Evolutionary conservation across 2,113 vertebrate species (phyloP).

Genomic region (Phoxinus phoxinus): DNA sequence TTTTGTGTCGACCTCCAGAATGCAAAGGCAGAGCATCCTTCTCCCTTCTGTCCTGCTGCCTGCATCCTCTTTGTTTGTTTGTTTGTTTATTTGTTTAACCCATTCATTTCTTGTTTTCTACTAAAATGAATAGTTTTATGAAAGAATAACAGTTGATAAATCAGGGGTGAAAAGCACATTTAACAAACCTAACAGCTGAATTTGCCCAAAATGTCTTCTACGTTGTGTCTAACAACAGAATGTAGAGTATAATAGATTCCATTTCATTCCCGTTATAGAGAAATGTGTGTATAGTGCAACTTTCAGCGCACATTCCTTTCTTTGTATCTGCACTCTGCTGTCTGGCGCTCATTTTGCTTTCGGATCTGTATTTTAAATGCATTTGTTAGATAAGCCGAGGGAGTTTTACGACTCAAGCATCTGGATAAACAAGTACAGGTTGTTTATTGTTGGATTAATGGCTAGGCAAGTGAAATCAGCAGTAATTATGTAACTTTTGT

Average conservation of each 20-base stretch:
- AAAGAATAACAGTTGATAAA: slow-evolving; percentile 37
- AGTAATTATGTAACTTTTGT: slow-evolving; percentile 3
- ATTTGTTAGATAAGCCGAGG: not conserved
- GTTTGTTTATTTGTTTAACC: slow-evolving; percentile 42
- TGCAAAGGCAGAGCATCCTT: slow-evolving; percentile 66
- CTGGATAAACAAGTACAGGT: slow-evolving; percentile 25
- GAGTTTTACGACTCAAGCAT: slow-evolving; percentile 14
- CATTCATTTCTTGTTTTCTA: slow-evolving; percentile 53
- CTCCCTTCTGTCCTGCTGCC: slow-evolving; percentile 67
- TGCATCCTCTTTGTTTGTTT: slow-evolving; percentile 64
- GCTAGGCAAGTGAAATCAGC: slow-evolving; percentile 11
- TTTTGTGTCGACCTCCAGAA: slow-evolving; percentile 62
- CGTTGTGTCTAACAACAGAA: slow-evolving; percentile 12
- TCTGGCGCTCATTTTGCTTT: slow-evolving; percentile 13
- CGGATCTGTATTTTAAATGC: not conserved
- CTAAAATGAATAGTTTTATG: slow-evolving; percentile 50
- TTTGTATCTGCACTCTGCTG: slow-evolving; percentile 10
- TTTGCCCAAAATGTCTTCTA: not conserved
- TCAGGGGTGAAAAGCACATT: slow-evolving; percentile 54
- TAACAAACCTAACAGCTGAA: slow-evolving; percentile 15
- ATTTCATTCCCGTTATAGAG: not conserved
- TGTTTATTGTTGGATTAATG: slow-evolving; percentile 28
- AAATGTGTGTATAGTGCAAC: slow-evolving; percentile 1
- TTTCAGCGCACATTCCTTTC: not conserved
- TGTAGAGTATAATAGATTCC: slow-evolving; percentile 4